Conservation (phyloP, 2,888 invertebrate genomes). For the Macrosiphum euphorbiae region DNA sequence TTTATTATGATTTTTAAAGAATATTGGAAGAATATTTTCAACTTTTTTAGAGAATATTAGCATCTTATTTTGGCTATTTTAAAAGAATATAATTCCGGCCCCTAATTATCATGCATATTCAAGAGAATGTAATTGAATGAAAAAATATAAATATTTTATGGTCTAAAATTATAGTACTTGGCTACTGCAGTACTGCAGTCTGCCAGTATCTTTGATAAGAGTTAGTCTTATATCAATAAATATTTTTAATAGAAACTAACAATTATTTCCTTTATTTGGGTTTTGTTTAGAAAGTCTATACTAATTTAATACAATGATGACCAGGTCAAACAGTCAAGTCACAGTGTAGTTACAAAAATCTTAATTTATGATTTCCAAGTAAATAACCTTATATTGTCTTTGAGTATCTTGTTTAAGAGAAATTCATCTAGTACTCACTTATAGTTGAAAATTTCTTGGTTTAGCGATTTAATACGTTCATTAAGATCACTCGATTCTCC, state of each 20-base stretch:
- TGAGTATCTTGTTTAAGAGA: neutral
- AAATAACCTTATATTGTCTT: neutral
- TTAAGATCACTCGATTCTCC: slow-evolving; percentile 85
- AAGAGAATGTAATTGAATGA: neutral
- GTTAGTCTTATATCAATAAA: neutral
- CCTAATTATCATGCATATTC: neutral
- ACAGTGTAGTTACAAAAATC: neutral
- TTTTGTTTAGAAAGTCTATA: neutral
- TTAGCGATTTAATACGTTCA: slow-evolving; percentile 82
- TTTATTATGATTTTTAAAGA: no score
- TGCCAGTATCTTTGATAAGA: neutral
- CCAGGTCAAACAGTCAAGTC: neutral
- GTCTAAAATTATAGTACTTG: neutral
- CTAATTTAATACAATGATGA: neutral
- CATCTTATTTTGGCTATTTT: no score
- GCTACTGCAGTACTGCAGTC: neutral
- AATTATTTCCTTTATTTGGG: no score
- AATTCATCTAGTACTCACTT: slow-evolving; percentile 74
- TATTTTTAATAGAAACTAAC: neutral
- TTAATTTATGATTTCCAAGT: neutral
- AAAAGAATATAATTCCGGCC: no score
- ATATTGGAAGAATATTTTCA: no score
- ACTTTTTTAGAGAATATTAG: no score
- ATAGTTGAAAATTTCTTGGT: slow-evolving; percentile 84
- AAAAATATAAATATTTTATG: neutral